Base-by-base conservation (phyloP, 2,888 invertebrate genomes). In the Embidobia sp. region DNA sequence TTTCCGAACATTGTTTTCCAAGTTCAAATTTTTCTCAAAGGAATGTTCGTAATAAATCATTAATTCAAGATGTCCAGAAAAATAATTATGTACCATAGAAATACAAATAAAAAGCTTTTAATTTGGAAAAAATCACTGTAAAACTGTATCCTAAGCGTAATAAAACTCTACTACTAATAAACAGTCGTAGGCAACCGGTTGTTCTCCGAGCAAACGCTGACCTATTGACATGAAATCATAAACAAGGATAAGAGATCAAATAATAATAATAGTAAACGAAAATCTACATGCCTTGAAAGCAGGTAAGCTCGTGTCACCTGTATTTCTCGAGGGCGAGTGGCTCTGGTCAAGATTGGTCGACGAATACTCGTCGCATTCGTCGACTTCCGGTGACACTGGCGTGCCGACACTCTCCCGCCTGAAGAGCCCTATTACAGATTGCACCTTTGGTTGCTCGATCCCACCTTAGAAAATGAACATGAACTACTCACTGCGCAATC, bases 401-500 rank as follows among this genome's bases (percentile, higher is more conserved):
- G 95, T 95, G 84, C 94, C 93, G 81, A 93, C 92, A 89, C 96
- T 96, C 89, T 96, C 96, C 86, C 95, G 93, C 86, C 96, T 93
- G 91, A 96, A 96, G 79, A 96, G 92, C 90, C 96, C 96, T 92
- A 96, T 96, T 90, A 96, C 96, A 90, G 96, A 96, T 90, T 95
- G 95, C 83, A 94, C 93, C 91, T 95, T 94, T 90, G 95, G 95
- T 92, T 95, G 95, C 90, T 95, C 95, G 90, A 96, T 94, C 86
- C 96, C 96, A 91, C 96, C 96, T 95, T 81, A 37, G 80, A 78
- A 63, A 79, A 77, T 61, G 66, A 61, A 72, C 74, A 66, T 73
- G 73, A 73, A 73, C 61, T 61, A 73, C 73, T 73, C 57, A 74
- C 66, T 74, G 74, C 51, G 46, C 51, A 51, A 67, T 66, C 73